phyloP scores from a whole-genome alignment of 2,113 vertebrate species.

The Choloepus hoffmanni region DNA sequence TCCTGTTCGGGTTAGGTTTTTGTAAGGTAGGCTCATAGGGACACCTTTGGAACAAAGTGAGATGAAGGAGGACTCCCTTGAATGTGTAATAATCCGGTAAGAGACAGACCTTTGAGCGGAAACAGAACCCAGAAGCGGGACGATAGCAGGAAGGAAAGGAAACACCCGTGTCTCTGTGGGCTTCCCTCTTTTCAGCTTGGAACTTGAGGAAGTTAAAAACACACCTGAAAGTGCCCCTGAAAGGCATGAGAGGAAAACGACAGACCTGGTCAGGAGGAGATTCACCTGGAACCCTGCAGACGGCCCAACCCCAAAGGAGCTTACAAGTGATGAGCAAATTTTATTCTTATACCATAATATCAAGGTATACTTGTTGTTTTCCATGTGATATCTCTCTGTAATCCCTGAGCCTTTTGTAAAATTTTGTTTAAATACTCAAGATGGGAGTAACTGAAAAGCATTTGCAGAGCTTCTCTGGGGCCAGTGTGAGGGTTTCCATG shows the following conservation, averaged over 20 bases:
- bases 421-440: neutral
- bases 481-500: neutral
- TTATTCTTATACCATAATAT: neutral
- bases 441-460: neutral
- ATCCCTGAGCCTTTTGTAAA: neutral
- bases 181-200: neutral
- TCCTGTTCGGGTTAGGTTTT: neutral
- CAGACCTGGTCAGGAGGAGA: neutral
- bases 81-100: neutral
- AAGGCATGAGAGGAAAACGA: neutral
- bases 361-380: neutral
- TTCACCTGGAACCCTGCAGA: neutral
- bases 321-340: neutral
- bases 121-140: neutral
- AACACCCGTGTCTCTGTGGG: neutral
- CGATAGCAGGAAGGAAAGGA: slow-evolving; percentile 9
- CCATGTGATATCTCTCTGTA: neutral
- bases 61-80: neutral
- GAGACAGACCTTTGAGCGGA: neutral
- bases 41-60: neutral
- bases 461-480: neutral
- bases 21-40: neutral
- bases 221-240: neutral
- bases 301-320: neutral
- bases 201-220: neutral